A percentile compares a stretch with the other conserved stretches of the same genome.
These are phyloP conservation scores for Spinus pinus DNA, from an alignment of 2,797 vertebrate species.

Conservation along the genomic window DNA sequence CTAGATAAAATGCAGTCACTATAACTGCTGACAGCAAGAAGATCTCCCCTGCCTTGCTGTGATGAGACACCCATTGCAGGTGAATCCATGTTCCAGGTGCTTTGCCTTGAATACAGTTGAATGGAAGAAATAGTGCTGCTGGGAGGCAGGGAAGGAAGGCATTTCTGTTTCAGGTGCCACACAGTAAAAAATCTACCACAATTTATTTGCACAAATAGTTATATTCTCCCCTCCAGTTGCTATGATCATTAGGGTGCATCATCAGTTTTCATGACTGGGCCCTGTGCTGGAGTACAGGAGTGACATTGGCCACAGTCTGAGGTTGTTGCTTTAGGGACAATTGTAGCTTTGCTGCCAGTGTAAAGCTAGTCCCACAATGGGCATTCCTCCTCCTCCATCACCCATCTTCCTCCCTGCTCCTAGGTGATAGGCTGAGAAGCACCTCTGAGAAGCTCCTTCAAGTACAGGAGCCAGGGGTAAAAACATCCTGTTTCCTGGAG, in stretches of 20 bases:
- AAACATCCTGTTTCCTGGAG: background rate
- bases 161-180: background rate
- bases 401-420: background rate
- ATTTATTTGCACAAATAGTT: background rate
- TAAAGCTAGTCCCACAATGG: background rate
- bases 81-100: background rate
- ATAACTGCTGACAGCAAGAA: slow-evolving; percentile 27
- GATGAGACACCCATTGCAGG: background rate
- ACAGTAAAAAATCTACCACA: background rate
- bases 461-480: background rate
- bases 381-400: background rate
- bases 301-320: background rate
- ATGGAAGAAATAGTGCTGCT: background rate
- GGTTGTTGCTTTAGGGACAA: background rate
- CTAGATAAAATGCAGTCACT: slow-evolving; percentile 34
- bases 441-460: background rate
- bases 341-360: background rate
- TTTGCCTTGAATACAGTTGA: background rate
- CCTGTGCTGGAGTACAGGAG: background rate
- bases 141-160: background rate
- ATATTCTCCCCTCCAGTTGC: background rate
- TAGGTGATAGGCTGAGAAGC: background rate
- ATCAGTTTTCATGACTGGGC: background rate
- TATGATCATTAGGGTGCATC: background rate
- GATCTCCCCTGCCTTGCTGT: background rate